Conservation (phyloP, 1,140 invertebrate genomes). For the Hylaeus anthracinus region DNA sequence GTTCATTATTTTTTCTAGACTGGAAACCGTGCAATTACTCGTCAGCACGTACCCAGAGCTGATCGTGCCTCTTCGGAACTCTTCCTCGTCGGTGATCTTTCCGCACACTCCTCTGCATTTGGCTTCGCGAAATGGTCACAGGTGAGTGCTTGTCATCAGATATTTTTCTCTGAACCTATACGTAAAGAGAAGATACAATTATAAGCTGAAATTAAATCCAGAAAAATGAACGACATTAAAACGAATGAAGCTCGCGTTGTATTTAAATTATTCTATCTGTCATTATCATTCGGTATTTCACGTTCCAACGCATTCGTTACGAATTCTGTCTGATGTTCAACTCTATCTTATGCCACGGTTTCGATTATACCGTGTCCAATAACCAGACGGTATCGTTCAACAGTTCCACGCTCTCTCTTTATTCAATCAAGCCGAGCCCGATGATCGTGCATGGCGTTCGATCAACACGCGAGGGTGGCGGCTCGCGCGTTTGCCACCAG, state of each 20-base stretch:
- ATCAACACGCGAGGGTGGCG: conserved; percentile 42
- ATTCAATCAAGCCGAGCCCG: conserved; percentile 65
- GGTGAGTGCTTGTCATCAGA: conserved; percentile 81
- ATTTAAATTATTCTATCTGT: too few relatives aligned
- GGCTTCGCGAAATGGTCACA: conserved; percentile 96
- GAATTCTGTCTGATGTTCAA: background rate
- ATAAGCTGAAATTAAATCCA: too few relatives aligned
- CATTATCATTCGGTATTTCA: background rate
- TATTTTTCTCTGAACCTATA: too few relatives aligned
- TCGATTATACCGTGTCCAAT: conserved; percentile 4
- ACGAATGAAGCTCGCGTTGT: background rate
- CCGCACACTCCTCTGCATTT: conserved; percentile 95
- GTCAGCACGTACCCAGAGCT: conserved; percentile 90
- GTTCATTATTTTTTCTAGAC: conserved; percentile 80
- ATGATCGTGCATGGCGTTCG: conserved; percentile 60
- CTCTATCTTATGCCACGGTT: background rate
- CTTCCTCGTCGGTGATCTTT: conserved; percentile 84
- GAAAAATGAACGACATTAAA: too few relatives aligned
- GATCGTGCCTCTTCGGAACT: conserved; percentile 85
- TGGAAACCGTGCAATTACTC: conserved; percentile 94
- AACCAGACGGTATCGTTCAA: conserved; percentile 1
- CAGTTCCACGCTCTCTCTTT: conserved; percentile 48
- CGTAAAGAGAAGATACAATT: too few relatives aligned
- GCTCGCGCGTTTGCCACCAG: conserved; percentile 40
- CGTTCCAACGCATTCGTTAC: background rate